Evolutionary conservation across 2,113 vertebrate species (phyloP).

Genomic region (Poecilia latipinna): DNA sequence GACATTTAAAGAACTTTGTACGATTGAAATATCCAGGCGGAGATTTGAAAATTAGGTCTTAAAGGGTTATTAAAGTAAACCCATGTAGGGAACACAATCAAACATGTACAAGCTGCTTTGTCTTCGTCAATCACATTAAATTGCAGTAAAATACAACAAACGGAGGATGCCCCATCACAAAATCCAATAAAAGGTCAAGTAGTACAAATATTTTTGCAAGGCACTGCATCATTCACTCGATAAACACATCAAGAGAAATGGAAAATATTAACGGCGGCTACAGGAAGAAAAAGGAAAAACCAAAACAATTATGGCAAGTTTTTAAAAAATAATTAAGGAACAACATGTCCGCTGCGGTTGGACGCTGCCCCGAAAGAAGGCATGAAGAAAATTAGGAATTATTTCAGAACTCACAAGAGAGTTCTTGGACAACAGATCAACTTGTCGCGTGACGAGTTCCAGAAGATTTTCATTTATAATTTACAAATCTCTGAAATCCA

Average conservation of each 20-base stretch:
- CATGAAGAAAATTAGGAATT: neutral
- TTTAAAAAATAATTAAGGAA: neutral
- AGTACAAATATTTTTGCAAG: neutral
- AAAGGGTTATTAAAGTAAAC: neutral
- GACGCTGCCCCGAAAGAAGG: neutral
- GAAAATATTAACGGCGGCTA: neutral
- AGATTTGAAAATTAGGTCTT: too few relatives aligned
- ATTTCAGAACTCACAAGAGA: neutral
- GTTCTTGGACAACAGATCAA: conserved; percentile 2
- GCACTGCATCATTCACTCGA: neutral
- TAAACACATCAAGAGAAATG: neutral
- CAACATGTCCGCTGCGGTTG: too few relatives aligned
- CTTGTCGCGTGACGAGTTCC: conserved; percentile 4
- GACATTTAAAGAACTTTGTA: too few relatives aligned
- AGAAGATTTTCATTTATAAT: conserved; percentile 10
- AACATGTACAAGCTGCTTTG: neutral
- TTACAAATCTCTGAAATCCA: neutral
- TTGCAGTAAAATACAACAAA: neutral
- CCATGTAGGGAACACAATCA: neutral
- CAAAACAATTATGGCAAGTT: neutral
- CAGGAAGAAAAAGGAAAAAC: too few relatives aligned
- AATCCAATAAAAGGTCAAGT: neutral
- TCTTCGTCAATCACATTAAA: neutral
- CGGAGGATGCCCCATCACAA: neutral
- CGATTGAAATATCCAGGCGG: too few relatives aligned